A percentile compares a stretch with the other conserved stretches of the same genome.
These are phyloP conservation scores for Acrocephalus scirpaceus DNA, from an alignment of 2,797 vertebrate genomes.

Conservation along the genomic window DNA sequence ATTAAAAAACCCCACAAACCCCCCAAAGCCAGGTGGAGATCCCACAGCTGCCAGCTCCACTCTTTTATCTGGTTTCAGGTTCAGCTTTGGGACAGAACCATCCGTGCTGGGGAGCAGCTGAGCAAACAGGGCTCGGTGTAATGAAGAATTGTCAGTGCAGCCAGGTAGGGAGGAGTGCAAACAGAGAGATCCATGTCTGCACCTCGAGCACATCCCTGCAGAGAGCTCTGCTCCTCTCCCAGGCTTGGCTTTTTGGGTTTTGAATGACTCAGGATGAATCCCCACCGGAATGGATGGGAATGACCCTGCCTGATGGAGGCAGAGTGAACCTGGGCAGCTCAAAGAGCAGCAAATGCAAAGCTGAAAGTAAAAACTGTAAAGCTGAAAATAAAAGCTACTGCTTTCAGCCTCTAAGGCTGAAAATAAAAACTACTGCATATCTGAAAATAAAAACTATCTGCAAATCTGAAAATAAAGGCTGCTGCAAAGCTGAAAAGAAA, in stretches of 20 bases:
- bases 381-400: not conserved
- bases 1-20: not conserved
- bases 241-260: not conserved
- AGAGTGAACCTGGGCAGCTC: not conserved
- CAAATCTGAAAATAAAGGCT: too few relatives aligned
- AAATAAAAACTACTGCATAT: not conserved
- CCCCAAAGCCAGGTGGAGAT: not conserved
- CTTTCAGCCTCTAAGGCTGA: too few relatives aligned
- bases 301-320: not conserved
- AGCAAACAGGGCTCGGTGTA: not conserved
- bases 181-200: not conserved
- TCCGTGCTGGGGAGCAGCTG: slow-evolving; percentile 32
- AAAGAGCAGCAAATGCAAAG: not conserved
- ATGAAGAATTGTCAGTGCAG: not conserved
- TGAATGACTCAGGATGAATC: not conserved
- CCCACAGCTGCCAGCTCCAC: not conserved
- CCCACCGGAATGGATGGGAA: not conserved
- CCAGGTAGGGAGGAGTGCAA: not conserved
- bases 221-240: not conserved
- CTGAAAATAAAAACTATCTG: not conserved
- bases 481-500: not conserved
- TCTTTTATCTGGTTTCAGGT: not conserved
- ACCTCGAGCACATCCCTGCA: not conserved
- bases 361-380: not conserved
- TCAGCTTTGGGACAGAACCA: not conserved